Base-by-base conservation (phyloP, 2,888 invertebrate species). In the Ophion slaviceki region DNA sequence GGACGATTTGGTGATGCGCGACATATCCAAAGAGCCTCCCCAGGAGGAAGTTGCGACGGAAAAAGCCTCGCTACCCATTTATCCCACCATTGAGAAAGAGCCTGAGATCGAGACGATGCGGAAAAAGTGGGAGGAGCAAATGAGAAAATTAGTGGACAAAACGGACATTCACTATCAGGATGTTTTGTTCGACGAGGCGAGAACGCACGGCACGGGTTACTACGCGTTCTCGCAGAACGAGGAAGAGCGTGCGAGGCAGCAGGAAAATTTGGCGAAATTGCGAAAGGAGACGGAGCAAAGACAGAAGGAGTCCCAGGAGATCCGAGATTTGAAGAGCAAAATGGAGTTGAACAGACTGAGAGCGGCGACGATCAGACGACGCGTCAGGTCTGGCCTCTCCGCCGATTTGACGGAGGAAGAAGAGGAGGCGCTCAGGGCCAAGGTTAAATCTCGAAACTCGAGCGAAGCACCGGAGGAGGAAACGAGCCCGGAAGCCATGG, bases 141-240 rank as follows among this genome's bases (percentile, higher is more conserved):
- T 97, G 91, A 95, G 95, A 71, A 96, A 97, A 90, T 94, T 98
- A 76, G 92, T 96, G 0, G 95, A 96, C 4, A 97, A 98, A 93
- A 95, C 96, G 84, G 95, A 97, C 94, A 95, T 98, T 75, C 99
- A 99, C 94, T 99, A 99, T 92, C 97, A 98, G 94, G 98, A 99
- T 94, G 95, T 99, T 76, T 95, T 98, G 81, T 98, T 97, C 94
- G 97, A 98, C 94, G 99, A 99, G 96, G 98, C 98, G 0, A 95
- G 99, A 86, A 96, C 96, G 14, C 99, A 99, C 92, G 99, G 99
- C 91, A 98, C 98, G 24, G 98, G 98, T 6, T 99, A 98, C 94
- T 99, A 97, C 94, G 96, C 97, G 32, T 99, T 99, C 94, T 98
- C 98, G 17, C 97, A 97, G 67, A 97, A 99, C 90, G 98, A 98